Evolutionary conservation across 1,140 invertebrate genomes (phyloP).

Genomic region (Hirudo medicinalis): DNA sequence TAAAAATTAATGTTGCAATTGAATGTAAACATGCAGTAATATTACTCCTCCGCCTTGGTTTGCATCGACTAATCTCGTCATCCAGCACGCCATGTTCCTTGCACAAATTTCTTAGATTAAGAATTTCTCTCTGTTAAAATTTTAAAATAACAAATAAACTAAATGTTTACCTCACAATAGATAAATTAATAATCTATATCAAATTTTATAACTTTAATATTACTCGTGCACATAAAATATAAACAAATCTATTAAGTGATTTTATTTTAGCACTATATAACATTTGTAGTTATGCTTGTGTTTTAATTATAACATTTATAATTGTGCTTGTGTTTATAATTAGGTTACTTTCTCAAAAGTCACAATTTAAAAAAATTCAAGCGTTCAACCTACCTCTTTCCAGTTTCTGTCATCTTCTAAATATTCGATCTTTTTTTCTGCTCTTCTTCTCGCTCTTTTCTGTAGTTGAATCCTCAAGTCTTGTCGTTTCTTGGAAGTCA

Average conservation of each 20-base stretch:
- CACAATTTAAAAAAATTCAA: too few relatives aligned
- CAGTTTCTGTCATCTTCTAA: constrained; percentile 13
- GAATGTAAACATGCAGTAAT: background rate
- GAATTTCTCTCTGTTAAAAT: constrained; percentile 17
- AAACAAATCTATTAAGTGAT: too few relatives aligned
- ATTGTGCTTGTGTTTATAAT: too few relatives aligned
- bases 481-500: constrained; percentile 14
- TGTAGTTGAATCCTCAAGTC: constrained; percentile 16
- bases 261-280: too few relatives aligned
- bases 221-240: too few relatives aligned
- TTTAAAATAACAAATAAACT: background rate
- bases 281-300: too few relatives aligned
- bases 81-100: constrained; percentile 12
- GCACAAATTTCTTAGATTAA: constrained; percentile 20
- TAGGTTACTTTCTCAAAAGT: too few relatives aligned
- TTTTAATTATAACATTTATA: too few relatives aligned
- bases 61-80: constrained; percentile 18
- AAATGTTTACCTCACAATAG: too few relatives aligned
- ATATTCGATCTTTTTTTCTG: constrained; percentile 16
- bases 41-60: constrained; percentile 20
- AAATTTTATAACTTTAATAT: too few relatives aligned
- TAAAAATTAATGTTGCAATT: background rate
- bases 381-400: constrained; percentile 5
- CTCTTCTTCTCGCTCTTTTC: constrained; percentile 12
- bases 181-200: too few relatives aligned